A percentile compares a stretch with the other conserved stretches of the same genome.
These are phyloP conservation scores for Ichneumoninae sp. DNA, from an alignment of 2,888 invertebrate species.

Conservation along the genomic window DNA sequence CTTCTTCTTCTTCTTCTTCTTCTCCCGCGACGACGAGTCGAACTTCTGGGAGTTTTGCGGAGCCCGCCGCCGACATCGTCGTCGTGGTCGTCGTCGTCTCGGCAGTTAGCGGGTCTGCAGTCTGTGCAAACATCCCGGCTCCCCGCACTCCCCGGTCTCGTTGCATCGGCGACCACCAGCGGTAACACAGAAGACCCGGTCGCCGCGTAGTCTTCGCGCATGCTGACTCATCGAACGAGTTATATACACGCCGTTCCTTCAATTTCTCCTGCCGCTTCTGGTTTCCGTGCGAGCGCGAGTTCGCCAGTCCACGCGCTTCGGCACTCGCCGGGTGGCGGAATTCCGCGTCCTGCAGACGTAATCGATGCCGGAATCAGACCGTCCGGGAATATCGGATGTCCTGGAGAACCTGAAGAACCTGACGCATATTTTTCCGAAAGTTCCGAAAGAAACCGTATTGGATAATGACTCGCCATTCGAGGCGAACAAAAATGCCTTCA, in stretches of 20 bases:
- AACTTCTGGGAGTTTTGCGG: slow-evolving; percentile 43
- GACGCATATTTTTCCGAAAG: no score
- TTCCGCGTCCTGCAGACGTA: neutral
- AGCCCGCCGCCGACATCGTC: slow-evolving; percentile 46
- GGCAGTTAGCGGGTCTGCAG: slow-evolving; percentile 74
- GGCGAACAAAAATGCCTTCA: neutral
- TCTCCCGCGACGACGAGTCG: slow-evolving; percentile 18
- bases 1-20: slow-evolving; percentile 21
- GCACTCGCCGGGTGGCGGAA: slow-evolving; percentile 4
- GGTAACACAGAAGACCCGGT: slow-evolving; percentile 11
- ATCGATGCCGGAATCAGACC: neutral
- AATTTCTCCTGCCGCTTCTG: slow-evolving; percentile 25
- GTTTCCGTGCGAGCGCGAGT: slow-evolving; percentile 19
- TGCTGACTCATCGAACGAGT: slow-evolving; percentile 59
- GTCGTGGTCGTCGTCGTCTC: slow-evolving; percentile 61
- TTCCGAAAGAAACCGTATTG: no score
- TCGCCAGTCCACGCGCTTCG: neutral
- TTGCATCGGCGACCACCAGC: slow-evolving; percentile 27
- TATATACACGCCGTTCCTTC: slow-evolving; percentile 42
- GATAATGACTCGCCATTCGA: neutral
- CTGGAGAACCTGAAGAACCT: neutral
- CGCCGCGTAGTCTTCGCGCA: slow-evolving; percentile 14
- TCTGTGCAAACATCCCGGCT: slow-evolving; percentile 72
- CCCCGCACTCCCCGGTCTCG: slow-evolving; percentile 34
- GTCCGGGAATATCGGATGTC: neutral